phyloP scores from a whole-genome alignment of 1,140 invertebrate genomes.

The Drosophila trapezifrons region DNA sequence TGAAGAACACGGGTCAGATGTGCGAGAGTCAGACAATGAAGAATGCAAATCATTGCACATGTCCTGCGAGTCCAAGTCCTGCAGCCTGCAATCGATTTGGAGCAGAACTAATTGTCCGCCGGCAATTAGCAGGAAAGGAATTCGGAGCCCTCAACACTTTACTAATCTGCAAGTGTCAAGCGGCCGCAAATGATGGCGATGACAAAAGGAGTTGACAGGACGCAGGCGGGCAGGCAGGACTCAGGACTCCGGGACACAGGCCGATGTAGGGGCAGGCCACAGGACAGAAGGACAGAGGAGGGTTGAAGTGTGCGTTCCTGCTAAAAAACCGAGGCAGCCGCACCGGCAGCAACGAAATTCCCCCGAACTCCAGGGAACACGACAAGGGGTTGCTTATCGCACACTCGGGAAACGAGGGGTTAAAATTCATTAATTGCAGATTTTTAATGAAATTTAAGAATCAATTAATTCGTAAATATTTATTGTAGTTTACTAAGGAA shows the following conservation, averaged over 20 bases:
- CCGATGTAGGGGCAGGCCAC: slow-evolving; percentile 29
- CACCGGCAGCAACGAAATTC: slow-evolving; percentile 72
- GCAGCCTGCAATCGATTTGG: slow-evolving; percentile 63
- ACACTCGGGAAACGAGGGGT: slow-evolving; percentile 25
- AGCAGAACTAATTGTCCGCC: slow-evolving; percentile 72
- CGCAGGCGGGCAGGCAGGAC: not conserved
- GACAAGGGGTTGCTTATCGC: slow-evolving; percentile 55
- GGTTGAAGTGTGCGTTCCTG: slow-evolving; percentile 77
- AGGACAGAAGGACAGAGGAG: slow-evolving; percentile 26
- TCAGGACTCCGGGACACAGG: not conserved
- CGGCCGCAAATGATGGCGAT: slow-evolving; percentile 54
- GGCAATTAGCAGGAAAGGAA: slow-evolving; percentile 78
- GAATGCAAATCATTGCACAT: slow-evolving; percentile 76
- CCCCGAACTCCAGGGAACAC: slow-evolving; percentile 44
- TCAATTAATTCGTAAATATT: not conserved
- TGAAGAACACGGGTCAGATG: slow-evolving; percentile 46
- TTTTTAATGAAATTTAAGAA: not conserved
- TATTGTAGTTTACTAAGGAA: no score
- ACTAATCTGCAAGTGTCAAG: slow-evolving; percentile 82
- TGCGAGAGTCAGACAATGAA: slow-evolving; percentile 55
- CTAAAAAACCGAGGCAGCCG: slow-evolving; percentile 53
- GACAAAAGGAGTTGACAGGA: slow-evolving; percentile 73
- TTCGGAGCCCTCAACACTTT: slow-evolving; percentile 69
- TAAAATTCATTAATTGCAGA: not conserved
- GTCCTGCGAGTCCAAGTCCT: slow-evolving; percentile 20